These are phyloP conservation scores for Coenonympha arcania DNA, from an alignment of 2,888 invertebrate genomes.

Conservation along the genomic window DNA sequence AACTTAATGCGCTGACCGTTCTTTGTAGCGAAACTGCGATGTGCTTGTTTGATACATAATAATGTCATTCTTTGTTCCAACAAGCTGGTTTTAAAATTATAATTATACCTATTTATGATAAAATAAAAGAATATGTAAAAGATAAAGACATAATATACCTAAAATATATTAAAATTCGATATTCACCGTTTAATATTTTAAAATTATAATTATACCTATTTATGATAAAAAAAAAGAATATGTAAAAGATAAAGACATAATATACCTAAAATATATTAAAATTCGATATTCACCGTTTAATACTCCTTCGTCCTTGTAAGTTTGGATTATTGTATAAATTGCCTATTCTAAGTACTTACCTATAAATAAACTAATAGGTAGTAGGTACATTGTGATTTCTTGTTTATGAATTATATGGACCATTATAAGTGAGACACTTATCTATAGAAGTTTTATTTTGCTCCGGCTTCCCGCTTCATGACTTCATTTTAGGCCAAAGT, in stretches of 20 bases:
- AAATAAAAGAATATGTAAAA: no score
- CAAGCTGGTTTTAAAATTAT: constrained; percentile 30
- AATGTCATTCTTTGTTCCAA: constrained; percentile 28
- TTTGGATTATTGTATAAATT: constrained; percentile 45
- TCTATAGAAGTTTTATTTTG: constrained; percentile 35
- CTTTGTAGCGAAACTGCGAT: not conserved
- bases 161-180: constrained; percentile 17
- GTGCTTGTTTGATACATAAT: constrained; percentile 12
- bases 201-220: no score
- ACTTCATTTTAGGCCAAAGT: no score
- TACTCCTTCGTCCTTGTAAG: no score
- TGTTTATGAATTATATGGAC: constrained; percentile 70
- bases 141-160: no score
- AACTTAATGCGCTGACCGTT: not conserved
- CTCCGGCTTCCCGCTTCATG: no score
- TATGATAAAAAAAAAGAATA: no score
- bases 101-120: no score
- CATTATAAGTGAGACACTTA: constrained; percentile 53
- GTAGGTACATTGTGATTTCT: constrained; percentile 71
- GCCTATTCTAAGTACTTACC: constrained; percentile 34
- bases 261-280: no score
- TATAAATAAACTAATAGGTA: constrained; percentile 56
- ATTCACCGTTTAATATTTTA: constrained; percentile 46
- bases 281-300: constrained; percentile 38
- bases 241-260: no score